Base-by-base conservation (phyloP, 2,113 vertebrate genomes). In the Suricata suricatta region DNA sequence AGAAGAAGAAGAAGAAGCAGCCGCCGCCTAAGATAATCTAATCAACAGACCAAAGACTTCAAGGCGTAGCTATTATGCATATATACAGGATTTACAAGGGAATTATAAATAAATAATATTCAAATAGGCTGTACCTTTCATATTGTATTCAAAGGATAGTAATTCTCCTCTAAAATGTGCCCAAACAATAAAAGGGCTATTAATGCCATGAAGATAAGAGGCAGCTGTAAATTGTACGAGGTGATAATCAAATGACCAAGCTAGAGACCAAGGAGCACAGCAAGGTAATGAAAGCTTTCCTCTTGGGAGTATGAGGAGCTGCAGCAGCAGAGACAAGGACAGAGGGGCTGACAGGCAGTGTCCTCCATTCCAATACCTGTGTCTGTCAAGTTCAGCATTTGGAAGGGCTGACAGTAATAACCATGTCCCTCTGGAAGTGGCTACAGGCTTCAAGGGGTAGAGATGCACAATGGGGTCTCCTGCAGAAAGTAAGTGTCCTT, bases 391-490 rank as follows among this genome's bases (percentile, higher is more conserved):
- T 15, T 57, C 57, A 10, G 9, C 13, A 47, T 47, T 23, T 33
- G 21, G 33, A 85, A 27, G 29, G 23, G 25, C 16, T 60, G 50
- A 81, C 19, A 54, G 19, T 33, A 72, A 50, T 16, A 74, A 12
- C 33, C 7, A 2, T 80, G 38, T 63, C 16, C 64, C 68, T 44
- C 33, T 60, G 17, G 63, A 95, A 66, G 57, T 6, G 11, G 63
- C 44, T 52, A 4, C 35, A 83, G 5, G 31, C 69, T 91, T 85
- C 15, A 31, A 35, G 47, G 41, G 16, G 7, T 35, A 88, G 3
- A 57, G 4, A 29, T 1, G 7, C 27, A 3, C 3, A 4, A 57
- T 25, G 3, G 3, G 2, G 15, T 64, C 10, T 63, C 27, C 47
- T 92, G 35, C 21, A n/a, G 80, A 80, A 85, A 19, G 4, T 4